Evolutionary conservation across 1,140 invertebrate species (phyloP).

Genomic region (Penaeus vannamei): DNA sequence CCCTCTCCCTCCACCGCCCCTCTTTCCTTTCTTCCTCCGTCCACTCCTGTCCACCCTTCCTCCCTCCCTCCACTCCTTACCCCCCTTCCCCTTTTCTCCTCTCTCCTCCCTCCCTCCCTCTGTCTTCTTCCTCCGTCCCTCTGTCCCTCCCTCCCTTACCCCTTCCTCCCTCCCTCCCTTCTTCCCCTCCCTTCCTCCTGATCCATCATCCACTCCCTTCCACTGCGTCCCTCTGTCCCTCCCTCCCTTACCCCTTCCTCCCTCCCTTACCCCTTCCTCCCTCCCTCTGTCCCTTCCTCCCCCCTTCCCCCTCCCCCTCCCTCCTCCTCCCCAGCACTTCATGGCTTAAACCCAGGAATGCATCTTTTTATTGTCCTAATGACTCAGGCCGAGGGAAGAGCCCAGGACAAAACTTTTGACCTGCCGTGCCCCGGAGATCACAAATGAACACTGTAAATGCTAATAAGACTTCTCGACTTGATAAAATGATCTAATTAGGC

Average conservation of each 20-base stretch:
- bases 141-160: too few relatives aligned
- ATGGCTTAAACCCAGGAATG: slow-evolving; percentile 32
- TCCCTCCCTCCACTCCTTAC: neutral
- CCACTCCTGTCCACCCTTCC: neutral
- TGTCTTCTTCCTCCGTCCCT: too few relatives aligned
- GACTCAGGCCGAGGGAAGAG: slow-evolving; percentile 24
- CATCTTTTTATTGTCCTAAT: slow-evolving; percentile 43
- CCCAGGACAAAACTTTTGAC: slow-evolving; percentile 50
- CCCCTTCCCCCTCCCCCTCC: neutral
- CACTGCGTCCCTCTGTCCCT: too few relatives aligned
- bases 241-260: neutral
- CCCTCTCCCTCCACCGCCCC: neutral
- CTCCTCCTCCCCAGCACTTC: neutral
- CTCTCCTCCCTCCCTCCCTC: neutral
- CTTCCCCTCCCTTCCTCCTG: too few relatives aligned
- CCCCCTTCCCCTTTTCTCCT: neutral
- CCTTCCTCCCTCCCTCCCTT: too few relatives aligned
- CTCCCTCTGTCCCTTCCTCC: neutral
- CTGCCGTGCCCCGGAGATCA: slow-evolving; percentile 57
- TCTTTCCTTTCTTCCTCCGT: too few relatives aligned
- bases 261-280: neutral
- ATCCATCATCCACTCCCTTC: too few relatives aligned
- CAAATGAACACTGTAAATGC: slow-evolving; percentile 65
- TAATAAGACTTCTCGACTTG: slow-evolving; percentile 63
- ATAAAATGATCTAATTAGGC: slow-evolving; percentile 65